These are phyloP conservation scores for Cheiracanthium punctorium DNA, from an alignment of 2,888 invertebrate genomes.

Conservation along the genomic window DNA sequence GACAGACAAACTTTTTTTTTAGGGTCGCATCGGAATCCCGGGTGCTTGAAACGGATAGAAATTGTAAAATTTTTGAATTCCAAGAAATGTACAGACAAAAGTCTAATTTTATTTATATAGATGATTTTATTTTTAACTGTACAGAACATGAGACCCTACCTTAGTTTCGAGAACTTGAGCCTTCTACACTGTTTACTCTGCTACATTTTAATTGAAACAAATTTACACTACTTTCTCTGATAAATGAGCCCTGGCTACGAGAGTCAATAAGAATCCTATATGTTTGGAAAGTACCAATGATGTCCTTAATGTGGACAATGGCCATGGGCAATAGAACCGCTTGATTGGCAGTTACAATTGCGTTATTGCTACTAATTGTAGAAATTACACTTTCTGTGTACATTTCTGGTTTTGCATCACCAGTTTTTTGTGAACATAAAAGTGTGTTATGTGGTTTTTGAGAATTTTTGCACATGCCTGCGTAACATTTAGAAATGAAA, in stretches of 20 bases:
- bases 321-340: not conserved
- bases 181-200: not conserved
- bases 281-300: not conserved
- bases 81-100: too few species aligned
- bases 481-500: not conserved
- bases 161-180: not conserved
- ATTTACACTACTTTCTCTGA: not conserved
- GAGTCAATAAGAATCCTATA: not conserved
- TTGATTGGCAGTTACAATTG: not conserved
- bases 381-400: not conserved
- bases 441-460: not conserved
- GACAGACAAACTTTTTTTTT: too few species aligned
- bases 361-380: not conserved
- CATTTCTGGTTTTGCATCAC: not conserved
- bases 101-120: too few species aligned
- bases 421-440: not conserved
- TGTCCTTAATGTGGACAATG: not conserved
- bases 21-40: too few species aligned
- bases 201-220: not conserved
- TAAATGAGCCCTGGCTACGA: constrained; percentile 23
- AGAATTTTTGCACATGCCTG: not conserved
- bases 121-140: not conserved
- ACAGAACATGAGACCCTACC: not conserved
- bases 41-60: too few species aligned
- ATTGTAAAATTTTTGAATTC: too few species aligned